Evolutionary conservation across 2,888 invertebrate species (phyloP), one percentile per base, ranked within the genome.

Genomic region (Drosophila macrospina): DNA sequence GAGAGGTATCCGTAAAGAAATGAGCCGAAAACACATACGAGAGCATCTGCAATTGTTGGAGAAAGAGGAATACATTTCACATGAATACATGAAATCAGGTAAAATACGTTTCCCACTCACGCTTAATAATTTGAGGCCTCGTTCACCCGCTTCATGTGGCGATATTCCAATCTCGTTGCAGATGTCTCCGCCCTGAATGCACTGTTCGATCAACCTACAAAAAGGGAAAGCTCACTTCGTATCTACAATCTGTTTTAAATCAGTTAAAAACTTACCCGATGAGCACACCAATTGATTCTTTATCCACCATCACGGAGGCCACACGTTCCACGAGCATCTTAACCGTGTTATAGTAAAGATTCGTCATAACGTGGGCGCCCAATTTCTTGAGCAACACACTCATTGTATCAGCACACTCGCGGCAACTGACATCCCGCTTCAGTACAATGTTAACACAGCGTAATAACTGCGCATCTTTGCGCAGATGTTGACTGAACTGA

Each of bases 221-320:
- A n/a, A 4, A 6, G 8, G 10, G 24, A 28, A 48, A 10, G 1
- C 5, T 10, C 13, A 55, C 5, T 10, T 11, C 15, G 44, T 26
- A 32, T 10, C n/a, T 20, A 20, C 20, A 20, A 1, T 5, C 13
- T 13, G 26, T 8, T 2, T 1, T 6, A 11, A 52, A n/a, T 13
- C 30, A 5, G 32, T 39, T 24, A 6, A 0, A 8, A 6, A 52
- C 93, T 73, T 93, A 94, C 57, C 93, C 92, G 10, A 95, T 94
- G 20, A 95, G 92, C 88, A 97, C 95, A 71, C 95, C 94, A 80
- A 98, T 94, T 0, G 98, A 96, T 72, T 96, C 96, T 85, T 96
- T 96, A 91, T 99, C 99, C 10, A 99, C 96, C 96, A 99, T 97
- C 5, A 99, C 98, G 0, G 98, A 98, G 72, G 98, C 98, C 11